Conservation (phyloP, 2,113 vertebrate species). For the human (Homo sapiens) region DNA sequence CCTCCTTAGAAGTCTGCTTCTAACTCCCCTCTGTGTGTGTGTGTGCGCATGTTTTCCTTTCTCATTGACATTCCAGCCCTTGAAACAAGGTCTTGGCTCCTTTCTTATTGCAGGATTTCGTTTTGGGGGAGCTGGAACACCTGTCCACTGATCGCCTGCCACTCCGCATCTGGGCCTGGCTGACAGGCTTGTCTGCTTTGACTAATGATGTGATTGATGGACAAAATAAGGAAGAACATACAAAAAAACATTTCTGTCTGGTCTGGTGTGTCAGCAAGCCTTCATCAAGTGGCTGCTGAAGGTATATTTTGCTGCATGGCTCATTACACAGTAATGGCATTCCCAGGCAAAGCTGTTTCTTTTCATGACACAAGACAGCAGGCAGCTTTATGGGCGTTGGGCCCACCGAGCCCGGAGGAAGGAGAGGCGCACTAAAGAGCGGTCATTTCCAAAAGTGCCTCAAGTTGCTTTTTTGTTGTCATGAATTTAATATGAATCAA, state of each 20-base stretch:
- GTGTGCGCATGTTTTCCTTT: neutral
- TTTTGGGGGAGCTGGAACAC: slow-evolving; percentile 89
- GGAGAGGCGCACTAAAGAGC: slow-evolving; percentile 86
- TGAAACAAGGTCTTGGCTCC: slow-evolving; percentile 86
- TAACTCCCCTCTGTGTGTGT: neutral
- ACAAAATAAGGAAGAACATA: slow-evolving; percentile 93
- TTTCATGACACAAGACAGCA: slow-evolving; percentile 93
- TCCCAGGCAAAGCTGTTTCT: slow-evolving; percentile 92
- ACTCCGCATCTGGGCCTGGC: slow-evolving; percentile 88
- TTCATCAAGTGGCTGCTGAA: slow-evolving; percentile 94
- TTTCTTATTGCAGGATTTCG: slow-evolving; percentile 85
- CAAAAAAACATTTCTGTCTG: slow-evolving; percentile 91
- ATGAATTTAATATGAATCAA: slow-evolving; percentile 90
- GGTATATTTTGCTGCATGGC: slow-evolving; percentile 94
- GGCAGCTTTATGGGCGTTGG: slow-evolving; percentile 91
- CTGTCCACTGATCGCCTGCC: slow-evolving; percentile 90
- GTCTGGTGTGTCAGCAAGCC: slow-evolving; percentile 92
- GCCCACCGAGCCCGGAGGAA: slow-evolving; percentile 88
- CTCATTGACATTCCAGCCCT: slow-evolving; percentile 84
- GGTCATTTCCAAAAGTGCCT: slow-evolving; percentile 90
- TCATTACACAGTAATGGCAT: slow-evolving; percentile 96
- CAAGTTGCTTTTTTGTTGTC: slow-evolving; percentile 89
- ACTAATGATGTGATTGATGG: slow-evolving; percentile 97
- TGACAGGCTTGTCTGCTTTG: slow-evolving; percentile 93
- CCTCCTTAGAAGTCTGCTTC: neutral